These are phyloP conservation scores for Corydoras sp. DNA, from an alignment of 2,113 vertebrate genomes.

Conservation along the genomic window DNA sequence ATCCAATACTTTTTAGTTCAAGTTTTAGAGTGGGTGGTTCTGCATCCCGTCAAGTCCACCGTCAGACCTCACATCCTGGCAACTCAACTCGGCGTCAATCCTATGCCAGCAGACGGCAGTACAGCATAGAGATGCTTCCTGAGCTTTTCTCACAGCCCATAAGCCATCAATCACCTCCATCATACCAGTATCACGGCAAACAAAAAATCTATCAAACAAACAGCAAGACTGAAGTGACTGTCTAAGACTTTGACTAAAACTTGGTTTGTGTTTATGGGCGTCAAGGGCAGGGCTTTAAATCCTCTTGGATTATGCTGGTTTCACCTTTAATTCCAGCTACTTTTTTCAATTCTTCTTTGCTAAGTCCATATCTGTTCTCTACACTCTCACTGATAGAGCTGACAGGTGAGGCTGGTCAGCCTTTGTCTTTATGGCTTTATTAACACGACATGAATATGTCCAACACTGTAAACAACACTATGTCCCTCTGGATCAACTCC, in stretches of 20 bases:
- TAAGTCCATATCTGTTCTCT: conserved; percentile 11
- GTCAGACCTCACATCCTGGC: conserved; percentile 61
- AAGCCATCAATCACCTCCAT: conserved; percentile 51
- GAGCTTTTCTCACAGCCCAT: conserved; percentile 66
- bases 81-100: conserved; percentile 56
- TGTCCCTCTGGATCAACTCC: no score
- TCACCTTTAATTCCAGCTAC: neutral
- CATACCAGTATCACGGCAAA: conserved; percentile 54
- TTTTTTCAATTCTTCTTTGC: conserved; percentile 4
- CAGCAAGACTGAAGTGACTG: conserved; percentile 92
- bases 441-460: no score
- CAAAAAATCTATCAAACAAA: conserved; percentile 76
- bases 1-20: conserved; percentile 57
- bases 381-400: neutral
- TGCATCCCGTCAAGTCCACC: conserved; percentile 51
- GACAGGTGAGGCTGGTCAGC: neutral
- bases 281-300: conserved; percentile 15
- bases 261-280: conserved; percentile 18
- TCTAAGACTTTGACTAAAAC: conserved; percentile 55
- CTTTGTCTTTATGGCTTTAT: neutral
- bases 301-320: neutral
- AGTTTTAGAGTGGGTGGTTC: conserved; percentile 72
- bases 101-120: conserved; percentile 63
- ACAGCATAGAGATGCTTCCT: conserved; percentile 73
- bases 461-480: no score